Conservation (phyloP, 2,797 vertebrate species). For the Hephaestus fuliginosus region DNA sequence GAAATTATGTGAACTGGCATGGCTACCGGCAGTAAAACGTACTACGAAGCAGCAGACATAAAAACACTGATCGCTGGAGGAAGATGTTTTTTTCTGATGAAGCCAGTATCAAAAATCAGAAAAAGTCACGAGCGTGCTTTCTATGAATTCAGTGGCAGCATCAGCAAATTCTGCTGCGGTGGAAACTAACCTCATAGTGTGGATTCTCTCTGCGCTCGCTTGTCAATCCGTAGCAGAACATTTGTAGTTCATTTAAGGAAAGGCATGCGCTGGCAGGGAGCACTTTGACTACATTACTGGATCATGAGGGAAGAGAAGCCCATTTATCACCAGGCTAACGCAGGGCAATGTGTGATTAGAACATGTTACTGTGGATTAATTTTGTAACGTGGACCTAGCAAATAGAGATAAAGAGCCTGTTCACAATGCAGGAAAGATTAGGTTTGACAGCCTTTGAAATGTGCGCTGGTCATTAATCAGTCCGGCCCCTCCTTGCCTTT, state of each 20-base stretch:
- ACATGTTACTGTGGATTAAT: conserved; percentile 34
- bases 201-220: conserved; percentile 18
- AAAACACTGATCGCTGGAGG: conserved; percentile 15
- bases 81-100: conserved; percentile 16
- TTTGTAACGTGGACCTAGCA: conserved; percentile 28
- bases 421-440: conserved; percentile 21
- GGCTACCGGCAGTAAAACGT: conserved; percentile 2
- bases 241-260: conserved; percentile 77
- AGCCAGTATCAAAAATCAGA: conserved; percentile 9
- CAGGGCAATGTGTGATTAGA: conserved; percentile 40
- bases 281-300: conserved; percentile 16
- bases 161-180: conserved; percentile 53
- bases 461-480: conserved; percentile 48
- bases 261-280: conserved; percentile 61
- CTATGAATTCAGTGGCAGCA: conserved; percentile 40
- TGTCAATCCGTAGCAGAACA: conserved; percentile 52
- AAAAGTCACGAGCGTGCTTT: conserved; percentile 24
- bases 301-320: conserved; percentile 24
- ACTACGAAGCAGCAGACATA: background rate
- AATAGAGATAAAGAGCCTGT: conserved; percentile 38
- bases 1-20: conserved; percentile 32
- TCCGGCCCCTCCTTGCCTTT: conserved; percentile 35
- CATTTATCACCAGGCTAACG: conserved; percentile 41
- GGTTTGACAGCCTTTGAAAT: conserved; percentile 37
- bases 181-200: conserved; percentile 56